Base-by-base conservation (phyloP, 1,140 invertebrate genomes). In the Papilio xuthus region DNA sequence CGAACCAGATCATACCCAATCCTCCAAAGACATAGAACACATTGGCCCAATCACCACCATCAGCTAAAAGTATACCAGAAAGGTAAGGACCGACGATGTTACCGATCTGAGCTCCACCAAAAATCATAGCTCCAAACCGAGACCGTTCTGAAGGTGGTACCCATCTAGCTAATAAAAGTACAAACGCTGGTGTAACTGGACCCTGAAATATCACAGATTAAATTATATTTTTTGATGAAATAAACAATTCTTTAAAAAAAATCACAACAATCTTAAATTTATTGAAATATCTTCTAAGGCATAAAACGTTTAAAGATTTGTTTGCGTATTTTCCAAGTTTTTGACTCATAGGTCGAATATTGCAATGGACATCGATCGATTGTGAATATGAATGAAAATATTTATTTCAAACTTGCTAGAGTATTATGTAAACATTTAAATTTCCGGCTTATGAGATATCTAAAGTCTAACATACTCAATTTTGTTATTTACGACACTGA, bases 11-110 rank as follows among this genome's bases (percentile, higher is more conserved):
- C 1, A 97, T 88, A 4, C 96, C 96, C 0, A 97, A 82, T 47
- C 94, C 94, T 83, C 98, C 98, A 89, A 98, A 98, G n/a, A 97
- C 94, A 87, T 98, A 98, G 88, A 97, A 98, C 0, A 97, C 97
- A 10, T 96, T 95, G 0, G 96, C 95, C 97, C 97, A 98, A 26
- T 96, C 96, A 4, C 95, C 94, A 0, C 94, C 94, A 79, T 96
- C 94, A 0, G 96, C 88, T 32, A 97, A 91, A 26, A 97, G 90
- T 4, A 96, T 84, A 4, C 97, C 97, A 47, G 96, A 96, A 7
- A 97, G 78, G 1, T 95, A 94, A 42, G 97, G 96, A 0, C 97
- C 96, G 42, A 97, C 90, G n/a, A 98, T 96, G 32, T 97, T 97
- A 76, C 96, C 96, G 53, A 96, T 94, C 83, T 95, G 95, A 7